phyloP scores from a whole-genome alignment of 2,888 invertebrate genomes.

The Maniola hyperantus region DNA sequence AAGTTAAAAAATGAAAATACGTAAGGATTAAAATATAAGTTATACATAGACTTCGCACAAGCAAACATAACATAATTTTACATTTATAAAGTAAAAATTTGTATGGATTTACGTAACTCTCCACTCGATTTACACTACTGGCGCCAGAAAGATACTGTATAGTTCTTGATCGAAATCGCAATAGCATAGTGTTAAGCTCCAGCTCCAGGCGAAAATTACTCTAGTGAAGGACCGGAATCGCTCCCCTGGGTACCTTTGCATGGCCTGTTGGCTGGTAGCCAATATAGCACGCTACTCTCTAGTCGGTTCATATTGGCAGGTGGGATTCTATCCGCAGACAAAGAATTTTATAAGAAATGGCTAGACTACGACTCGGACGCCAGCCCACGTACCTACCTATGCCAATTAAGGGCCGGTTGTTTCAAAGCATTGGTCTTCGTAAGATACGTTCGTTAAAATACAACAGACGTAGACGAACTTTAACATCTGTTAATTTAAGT shows the following conservation, averaged over 20 bases:
- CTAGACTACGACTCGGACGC: background rate
- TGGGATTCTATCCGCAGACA: background rate
- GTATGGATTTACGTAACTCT: too few relatives aligned
- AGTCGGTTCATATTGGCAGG: slow-evolving; percentile 4
- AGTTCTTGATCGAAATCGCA: background rate
- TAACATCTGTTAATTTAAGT: too few relatives aligned
- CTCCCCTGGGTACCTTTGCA: background rate
- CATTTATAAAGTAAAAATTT: too few relatives aligned
- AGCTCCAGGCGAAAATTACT: slow-evolving; percentile 3
- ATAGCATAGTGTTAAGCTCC: background rate
- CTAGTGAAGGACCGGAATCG: slow-evolving; percentile 6
- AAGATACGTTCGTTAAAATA: too few relatives aligned
- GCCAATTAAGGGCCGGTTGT: too few relatives aligned
- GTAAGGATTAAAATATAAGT: too few relatives aligned
- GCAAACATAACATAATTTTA: too few relatives aligned
- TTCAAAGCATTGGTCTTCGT: too few relatives aligned
- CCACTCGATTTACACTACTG: too few relatives aligned
- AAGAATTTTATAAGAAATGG: background rate
- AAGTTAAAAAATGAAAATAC: too few relatives aligned
- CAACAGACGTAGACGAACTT: too few relatives aligned
- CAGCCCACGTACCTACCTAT: background rate
- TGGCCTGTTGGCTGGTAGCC: background rate
- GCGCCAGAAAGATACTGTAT: background rate
- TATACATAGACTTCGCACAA: too few relatives aligned
- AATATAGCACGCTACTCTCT: background rate